These are phyloP conservation scores for Hemicordylus capensis DNA, from an alignment of 2,113 vertebrate species.

Conservation along the genomic window DNA sequence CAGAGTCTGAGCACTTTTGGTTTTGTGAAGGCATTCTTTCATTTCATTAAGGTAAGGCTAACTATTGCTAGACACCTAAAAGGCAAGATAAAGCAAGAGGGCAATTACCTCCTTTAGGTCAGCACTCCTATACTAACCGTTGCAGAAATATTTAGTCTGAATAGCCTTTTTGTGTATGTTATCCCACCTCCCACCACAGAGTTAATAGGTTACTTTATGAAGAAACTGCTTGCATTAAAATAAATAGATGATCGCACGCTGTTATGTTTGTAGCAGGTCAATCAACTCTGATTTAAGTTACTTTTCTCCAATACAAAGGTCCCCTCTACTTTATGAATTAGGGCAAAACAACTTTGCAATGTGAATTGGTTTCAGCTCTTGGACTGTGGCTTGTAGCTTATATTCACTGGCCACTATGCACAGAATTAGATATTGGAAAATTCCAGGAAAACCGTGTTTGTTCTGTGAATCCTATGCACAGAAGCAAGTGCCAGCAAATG, in stretches of 20 bases:
- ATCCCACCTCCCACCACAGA: not conserved
- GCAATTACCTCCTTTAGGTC: not conserved
- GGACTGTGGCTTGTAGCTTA: not conserved
- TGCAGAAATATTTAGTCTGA: not conserved
- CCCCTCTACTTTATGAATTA: not conserved
- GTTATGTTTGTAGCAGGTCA: not conserved
- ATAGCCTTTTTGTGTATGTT: not conserved
- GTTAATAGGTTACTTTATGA: not conserved
- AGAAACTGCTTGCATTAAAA: not conserved
- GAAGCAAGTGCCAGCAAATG: not conserved
- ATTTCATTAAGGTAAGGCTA: rapidly evolving
- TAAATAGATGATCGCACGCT: not conserved
- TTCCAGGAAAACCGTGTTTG: not conserved
- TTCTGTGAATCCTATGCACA: not conserved
- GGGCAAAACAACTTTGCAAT: not conserved
- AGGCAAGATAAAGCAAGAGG: not conserved
- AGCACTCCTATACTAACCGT: not conserved
- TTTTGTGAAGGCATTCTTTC: not conserved
- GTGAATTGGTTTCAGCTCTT: not conserved
- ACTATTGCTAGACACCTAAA: not conserved
- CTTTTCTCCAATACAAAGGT: not conserved
- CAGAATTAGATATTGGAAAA: not conserved
- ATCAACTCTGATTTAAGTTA: not conserved
- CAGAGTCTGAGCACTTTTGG: not conserved
- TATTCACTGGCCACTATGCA: not conserved